A percentile compares a stretch with the other conserved stretches of the same genome.
phyloP scores from a whole-genome alignment of 2,113 vertebrate species.

The Laticauda colubrina region DNA sequence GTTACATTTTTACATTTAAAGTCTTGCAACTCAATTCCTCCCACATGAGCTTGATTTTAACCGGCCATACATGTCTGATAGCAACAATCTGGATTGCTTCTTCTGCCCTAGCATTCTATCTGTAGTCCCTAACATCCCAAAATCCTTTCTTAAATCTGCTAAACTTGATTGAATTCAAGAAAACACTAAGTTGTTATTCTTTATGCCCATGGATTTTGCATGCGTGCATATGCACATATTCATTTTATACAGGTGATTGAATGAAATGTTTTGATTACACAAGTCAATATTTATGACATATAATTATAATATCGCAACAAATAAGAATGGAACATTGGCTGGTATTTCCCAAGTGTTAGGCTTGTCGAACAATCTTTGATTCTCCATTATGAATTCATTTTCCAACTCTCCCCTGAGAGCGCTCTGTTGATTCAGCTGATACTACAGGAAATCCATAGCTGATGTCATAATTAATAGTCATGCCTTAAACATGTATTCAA shows the following conservation, averaged over 20 bases:
- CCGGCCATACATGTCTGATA: too few species aligned
- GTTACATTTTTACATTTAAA: too few species aligned
- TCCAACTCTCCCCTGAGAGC: neutral
- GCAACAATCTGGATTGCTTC: neutral
- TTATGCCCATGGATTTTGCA: neutral
- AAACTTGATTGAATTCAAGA: neutral
- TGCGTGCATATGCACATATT: neutral
- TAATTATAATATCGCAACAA: slow-evolving; percentile 4
- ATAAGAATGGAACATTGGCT: neutral
- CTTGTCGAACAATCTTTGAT: slow-evolving; percentile 13
- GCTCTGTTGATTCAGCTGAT: neutral
- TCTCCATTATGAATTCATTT: slow-evolving; percentile 4
- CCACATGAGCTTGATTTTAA: too few species aligned
- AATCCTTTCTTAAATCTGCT: neutral
- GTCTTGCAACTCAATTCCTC: too few species aligned
- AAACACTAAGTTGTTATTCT: neutral
- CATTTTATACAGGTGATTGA: slow-evolving; percentile 13
- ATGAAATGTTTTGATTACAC: slow-evolving; percentile 3
- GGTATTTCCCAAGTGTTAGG: neutral
- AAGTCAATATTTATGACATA: neutral
- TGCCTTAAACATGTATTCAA: slow-evolving; percentile 5
- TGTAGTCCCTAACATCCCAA: neutral
- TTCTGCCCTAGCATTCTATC: neutral
- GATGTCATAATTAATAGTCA: neutral
- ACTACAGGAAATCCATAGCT: slow-evolving; percentile 27